phyloP scores from a whole-genome alignment of 2,888 invertebrate species.

The Zaprionus obscuricornis region DNA sequence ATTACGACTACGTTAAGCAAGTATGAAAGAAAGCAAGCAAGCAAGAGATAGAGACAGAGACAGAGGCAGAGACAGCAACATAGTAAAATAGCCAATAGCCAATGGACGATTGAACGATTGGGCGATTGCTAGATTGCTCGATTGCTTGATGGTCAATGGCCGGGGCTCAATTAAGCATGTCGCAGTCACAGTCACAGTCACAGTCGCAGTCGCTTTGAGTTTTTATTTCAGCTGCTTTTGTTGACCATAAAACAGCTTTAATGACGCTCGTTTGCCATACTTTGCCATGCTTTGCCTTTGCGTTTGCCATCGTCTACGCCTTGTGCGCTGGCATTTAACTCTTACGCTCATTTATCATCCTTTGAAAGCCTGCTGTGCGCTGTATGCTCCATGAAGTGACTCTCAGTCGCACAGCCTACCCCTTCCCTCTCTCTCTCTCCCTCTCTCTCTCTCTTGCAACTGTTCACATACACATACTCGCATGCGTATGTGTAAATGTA shows the following conservation, averaged over 20 bases:
- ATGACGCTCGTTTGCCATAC: conserved; percentile 65
- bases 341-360: conserved; percentile 72
- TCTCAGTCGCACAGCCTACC: background rate
- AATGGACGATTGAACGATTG: background rate
- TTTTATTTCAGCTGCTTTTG: conserved; percentile 46
- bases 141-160: conserved; percentile 17
- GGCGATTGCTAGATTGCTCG: background rate
- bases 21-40: too few species aligned
- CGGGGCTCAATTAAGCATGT: conserved; percentile 54
- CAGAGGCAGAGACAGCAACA: conserved; percentile 2
- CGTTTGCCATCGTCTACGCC: conserved; percentile 21
- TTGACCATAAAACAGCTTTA: conserved; percentile 70
- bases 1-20: conserved; percentile 18
- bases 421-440: conserved; percentile 31
- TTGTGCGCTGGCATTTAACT: conserved; percentile 63
- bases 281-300: too few species aligned
- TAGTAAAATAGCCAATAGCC: conserved; percentile 32
- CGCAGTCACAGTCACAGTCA: too few species aligned
- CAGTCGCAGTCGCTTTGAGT: conserved; percentile 17
- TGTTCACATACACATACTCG: conserved; percentile 17
- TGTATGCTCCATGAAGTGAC: conserved; percentile 44
- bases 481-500: conserved; percentile 12
- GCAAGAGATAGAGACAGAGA: conserved; percentile 2
- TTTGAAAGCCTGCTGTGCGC: conserved; percentile 59
- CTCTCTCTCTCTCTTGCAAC: conserved; percentile 1